A percentile compares a stretch with the other conserved stretches of the same genome.
These are phyloP conservation scores for Hylaeus volcanicus DNA, from an alignment of 1,140 invertebrate species.

Conservation along the genomic window DNA sequence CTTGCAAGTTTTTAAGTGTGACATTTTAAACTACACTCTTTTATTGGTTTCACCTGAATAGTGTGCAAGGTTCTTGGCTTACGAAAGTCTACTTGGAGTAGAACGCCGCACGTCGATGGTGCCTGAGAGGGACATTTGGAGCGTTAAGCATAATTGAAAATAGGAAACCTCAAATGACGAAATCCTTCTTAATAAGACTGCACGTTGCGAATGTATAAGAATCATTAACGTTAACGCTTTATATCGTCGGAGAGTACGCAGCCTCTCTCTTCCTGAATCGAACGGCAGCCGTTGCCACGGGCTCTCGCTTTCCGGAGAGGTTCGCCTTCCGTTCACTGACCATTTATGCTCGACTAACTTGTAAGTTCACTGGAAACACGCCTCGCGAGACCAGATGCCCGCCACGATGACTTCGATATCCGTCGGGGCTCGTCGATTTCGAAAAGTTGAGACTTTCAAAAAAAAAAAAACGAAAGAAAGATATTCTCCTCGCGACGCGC, in stretches of 20 bases:
- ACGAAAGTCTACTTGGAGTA: too few relatives aligned
- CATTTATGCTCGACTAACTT: constrained; percentile 63
- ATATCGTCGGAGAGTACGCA: constrained; percentile 50
- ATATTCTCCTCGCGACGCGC: background rate
- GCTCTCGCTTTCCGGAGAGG: constrained; percentile 63
- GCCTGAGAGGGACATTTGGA: too few relatives aligned
- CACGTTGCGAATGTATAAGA: too few relatives aligned
- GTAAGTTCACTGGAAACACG: constrained; percentile 46
- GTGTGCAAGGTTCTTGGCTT: too few relatives aligned
- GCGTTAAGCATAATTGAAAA: too few relatives aligned
- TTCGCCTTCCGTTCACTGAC: constrained; percentile 67
- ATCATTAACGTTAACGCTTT: too few relatives aligned
- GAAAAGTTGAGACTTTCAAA: constrained; percentile 32
- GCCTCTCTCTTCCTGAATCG: constrained; percentile 75
- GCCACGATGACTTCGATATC: background rate
- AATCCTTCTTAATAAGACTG: too few relatives aligned
- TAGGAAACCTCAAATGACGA: too few relatives aligned
- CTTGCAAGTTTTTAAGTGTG: too few relatives aligned
- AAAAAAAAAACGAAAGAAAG: background rate
- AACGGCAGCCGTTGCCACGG: constrained; percentile 51
- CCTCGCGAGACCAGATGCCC: background rate
- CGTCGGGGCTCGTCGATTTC: constrained; percentile 12
- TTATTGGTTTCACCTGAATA: too few relatives aligned
- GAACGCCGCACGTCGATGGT: too few relatives aligned
- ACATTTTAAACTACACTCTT: too few relatives aligned